phyloP scores from a whole-genome alignment of 2,888 invertebrate species.

The Cacoxenus indagator region DNA sequence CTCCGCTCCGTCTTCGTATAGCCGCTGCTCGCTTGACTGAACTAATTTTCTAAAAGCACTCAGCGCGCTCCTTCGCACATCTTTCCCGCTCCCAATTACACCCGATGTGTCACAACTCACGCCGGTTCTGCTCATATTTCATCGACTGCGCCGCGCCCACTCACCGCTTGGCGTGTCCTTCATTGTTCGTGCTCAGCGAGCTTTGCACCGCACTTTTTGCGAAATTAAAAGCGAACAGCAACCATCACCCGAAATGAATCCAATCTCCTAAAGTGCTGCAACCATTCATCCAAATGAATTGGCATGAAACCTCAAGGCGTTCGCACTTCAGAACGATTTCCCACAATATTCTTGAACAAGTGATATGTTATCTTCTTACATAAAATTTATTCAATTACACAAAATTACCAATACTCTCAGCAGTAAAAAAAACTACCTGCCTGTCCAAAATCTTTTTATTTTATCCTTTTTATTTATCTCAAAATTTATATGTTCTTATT shows the following conservation, averaged over 20 bases:
- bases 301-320: conserved; percentile 27
- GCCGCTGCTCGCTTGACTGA: conserved; percentile 30
- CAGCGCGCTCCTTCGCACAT: conserved; percentile 48
- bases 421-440: too few relatives aligned
- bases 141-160: not conserved
- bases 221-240: conserved; percentile 41
- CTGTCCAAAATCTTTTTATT: too few relatives aligned
- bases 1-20: not conserved
- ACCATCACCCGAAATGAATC: conserved; percentile 27
- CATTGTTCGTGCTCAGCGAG: conserved; percentile 51
- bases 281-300: conserved; percentile 23
- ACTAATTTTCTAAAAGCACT: conserved; percentile 46
- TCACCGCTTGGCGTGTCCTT: not conserved
- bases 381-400: not conserved
- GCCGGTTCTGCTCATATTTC: conserved; percentile 1
- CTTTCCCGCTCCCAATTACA: not conserved
- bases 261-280: conserved; percentile 55
- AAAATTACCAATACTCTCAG: too few relatives aligned
- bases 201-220: conserved; percentile 48
- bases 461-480: too few relatives aligned
- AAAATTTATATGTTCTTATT: too few relatives aligned
- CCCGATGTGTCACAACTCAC: not conserved
- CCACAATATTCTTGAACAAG: too few relatives aligned
- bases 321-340: too few relatives aligned
- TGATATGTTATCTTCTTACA: not conserved